Evolutionary conservation across 2,797 vertebrate species (phyloP).

Genomic region (Cossypha caffra): DNA sequence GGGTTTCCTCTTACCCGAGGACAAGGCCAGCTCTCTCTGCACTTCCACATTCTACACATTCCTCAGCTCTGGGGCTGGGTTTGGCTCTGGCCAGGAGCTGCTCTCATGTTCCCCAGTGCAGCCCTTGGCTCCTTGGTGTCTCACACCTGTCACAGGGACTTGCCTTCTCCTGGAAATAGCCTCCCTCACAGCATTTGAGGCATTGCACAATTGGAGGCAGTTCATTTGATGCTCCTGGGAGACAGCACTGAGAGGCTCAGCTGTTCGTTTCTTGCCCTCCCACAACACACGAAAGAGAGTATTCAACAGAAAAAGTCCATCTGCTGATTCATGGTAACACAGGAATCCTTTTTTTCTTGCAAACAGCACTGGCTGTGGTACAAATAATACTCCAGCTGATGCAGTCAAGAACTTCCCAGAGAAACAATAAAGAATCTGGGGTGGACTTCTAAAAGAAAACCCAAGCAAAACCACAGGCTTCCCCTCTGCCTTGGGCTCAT

Average conservation of each 20-base stretch:
- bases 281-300: not conserved
- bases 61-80: not conserved
- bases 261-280: conserved; percentile 40
- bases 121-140: conserved; percentile 38
- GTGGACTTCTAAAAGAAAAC: not conserved
- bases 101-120: not conserved
- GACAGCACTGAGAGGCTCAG: not conserved
- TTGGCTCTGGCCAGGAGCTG: not conserved
- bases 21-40: conserved; percentile 49
- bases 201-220: not conserved
- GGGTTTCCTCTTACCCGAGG: not conserved
- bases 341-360: not conserved
- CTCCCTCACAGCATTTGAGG: not conserved
- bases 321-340: conserved; percentile 54
- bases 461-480: not conserved
- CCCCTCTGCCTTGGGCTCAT: not conserved
- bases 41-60: conserved; percentile 56
- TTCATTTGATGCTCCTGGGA: conserved; percentile 39
- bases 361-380: not conserved
- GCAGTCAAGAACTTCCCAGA: not conserved
- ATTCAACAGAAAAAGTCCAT: not conserved
- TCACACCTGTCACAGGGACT: conserved; percentile 36
- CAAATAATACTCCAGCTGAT: conserved; percentile 9
- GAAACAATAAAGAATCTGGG: not conserved
- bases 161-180: conserved; percentile 7